These are phyloP conservation scores for Platysternon megacephalum DNA, from an alignment of 2,113 vertebrate genomes.

Conservation along the genomic window DNA sequence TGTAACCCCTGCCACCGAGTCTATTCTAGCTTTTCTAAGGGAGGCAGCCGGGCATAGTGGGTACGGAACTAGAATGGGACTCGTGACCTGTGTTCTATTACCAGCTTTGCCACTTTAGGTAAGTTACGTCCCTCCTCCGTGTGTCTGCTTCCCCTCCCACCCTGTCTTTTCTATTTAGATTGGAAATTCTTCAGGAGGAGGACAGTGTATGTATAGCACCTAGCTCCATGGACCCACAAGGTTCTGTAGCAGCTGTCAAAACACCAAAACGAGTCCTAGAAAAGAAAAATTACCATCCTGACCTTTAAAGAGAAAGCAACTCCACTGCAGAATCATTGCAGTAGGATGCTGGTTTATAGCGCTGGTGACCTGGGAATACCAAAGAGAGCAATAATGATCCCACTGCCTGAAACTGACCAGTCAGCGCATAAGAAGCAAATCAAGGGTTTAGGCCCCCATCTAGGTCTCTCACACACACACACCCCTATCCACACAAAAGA, in stretches of 20 bases:
- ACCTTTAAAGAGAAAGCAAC: neutral
- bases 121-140: neutral
- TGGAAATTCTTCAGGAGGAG: neutral
- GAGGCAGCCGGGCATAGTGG: neutral
- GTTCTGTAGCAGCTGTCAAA: neutral
- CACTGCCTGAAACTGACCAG: neutral
- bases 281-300: neutral
- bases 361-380: neutral
- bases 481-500: neutral
- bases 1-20: neutral
- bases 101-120: neutral
- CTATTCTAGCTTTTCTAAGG: neutral
- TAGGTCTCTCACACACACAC: neutral
- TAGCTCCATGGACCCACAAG: neutral
- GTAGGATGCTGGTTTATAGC: neutral
- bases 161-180: neutral
- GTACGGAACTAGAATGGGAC: neutral
- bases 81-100: neutral
- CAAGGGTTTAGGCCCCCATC: too few species aligned
- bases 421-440: neutral
- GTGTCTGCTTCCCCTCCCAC: neutral
- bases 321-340: too few species aligned
- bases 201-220: neutral
- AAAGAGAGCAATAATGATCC: too few species aligned
- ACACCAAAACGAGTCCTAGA: neutral